Percentiles rank a stretch among this genome's conserved stretches.
Evolutionary conservation across 2,113 vertebrate species (phyloP).

Genomic region (Aix galericulata): DNA sequence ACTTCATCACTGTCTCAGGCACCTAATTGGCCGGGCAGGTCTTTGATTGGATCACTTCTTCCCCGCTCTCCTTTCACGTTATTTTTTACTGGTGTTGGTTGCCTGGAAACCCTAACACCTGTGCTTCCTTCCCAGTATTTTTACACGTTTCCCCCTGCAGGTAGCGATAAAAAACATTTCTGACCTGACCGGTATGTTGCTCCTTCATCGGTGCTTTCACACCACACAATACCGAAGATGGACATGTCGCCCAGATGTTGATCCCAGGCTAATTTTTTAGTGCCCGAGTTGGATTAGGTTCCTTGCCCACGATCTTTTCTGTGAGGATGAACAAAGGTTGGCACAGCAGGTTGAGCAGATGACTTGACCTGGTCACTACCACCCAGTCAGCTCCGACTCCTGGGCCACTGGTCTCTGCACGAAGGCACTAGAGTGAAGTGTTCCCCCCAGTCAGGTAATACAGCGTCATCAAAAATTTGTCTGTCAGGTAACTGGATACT

Average conservation of each 20-base stretch:
- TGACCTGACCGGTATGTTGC: not conserved
- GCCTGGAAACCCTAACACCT: conserved; percentile 56
- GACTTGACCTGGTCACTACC: not conserved
- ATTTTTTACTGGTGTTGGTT: conserved; percentile 47
- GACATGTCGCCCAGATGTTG: not conserved
- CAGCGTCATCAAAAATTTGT: not conserved
- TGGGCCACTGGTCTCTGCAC: not conserved
- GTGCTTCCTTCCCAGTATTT: conserved; percentile 40
- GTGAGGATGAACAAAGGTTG: not conserved
- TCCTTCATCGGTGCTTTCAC: not conserved
- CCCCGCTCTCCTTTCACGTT: not conserved
- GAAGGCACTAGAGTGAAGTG: not conserved
- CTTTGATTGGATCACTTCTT: not conserved
- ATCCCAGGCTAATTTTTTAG: not conserved
- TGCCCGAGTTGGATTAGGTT: not conserved
- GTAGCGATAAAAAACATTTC: not conserved
- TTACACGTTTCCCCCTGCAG: not conserved
- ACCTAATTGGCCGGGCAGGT: conserved; percentile 19
- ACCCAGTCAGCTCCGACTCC: not conserved
- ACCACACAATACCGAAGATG: not conserved
- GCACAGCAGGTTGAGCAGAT: not conserved
- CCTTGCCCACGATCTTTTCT: not conserved
- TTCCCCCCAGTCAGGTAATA: not conserved
- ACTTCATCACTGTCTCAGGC: conserved; percentile 5
- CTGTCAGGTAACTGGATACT: not conserved